phyloP scores from a whole-genome alignment of 2,113 vertebrate species.

The Pseudorhombus dupliciocellatus region DNA sequence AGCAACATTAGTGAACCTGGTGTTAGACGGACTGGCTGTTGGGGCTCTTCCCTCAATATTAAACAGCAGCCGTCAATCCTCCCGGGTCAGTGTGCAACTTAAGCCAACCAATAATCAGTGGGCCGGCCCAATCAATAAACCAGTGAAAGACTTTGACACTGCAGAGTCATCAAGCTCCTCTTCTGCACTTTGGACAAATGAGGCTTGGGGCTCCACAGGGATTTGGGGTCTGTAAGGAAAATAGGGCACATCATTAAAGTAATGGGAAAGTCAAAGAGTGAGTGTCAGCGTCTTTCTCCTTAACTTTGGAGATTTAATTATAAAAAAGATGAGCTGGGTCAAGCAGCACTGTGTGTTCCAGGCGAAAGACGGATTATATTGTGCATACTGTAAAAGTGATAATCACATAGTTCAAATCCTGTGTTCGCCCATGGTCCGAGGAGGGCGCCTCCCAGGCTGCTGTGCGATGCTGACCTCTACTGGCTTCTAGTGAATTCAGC shows the following conservation, averaged over 20 bases:
- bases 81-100: slow-evolving; percentile 41
- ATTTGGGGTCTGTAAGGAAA: slow-evolving; percentile 44
- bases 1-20: slow-evolving; percentile 1
- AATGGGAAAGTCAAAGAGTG: slow-evolving; percentile 39
- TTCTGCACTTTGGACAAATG: slow-evolving; percentile 52
- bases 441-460: neutral
- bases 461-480: slow-evolving; percentile 74
- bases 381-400: neutral
- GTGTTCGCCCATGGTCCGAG: neutral
- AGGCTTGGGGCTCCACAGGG: slow-evolving; percentile 43
- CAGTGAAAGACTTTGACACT: slow-evolving; percentile 64
- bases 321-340: slow-evolving; percentile 9
- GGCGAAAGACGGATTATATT: neutral
- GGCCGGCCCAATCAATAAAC: slow-evolving; percentile 60
- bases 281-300: slow-evolving; percentile 26
- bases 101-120: slow-evolving; percentile 48
- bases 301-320: neutral
- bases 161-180: slow-evolving; percentile 51
- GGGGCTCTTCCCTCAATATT: slow-evolving; percentile 21
- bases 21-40: slow-evolving; percentile 31
- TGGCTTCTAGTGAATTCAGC: slow-evolving; percentile 35
- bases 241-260: slow-evolving; percentile 39
- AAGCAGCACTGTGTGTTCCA: too few relatives aligned
- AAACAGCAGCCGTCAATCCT: slow-evolving; percentile 39
- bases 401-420: neutral